These are phyloP conservation scores for Cassiopea andromeda DNA, from an alignment of 30 jellyfish, hydroid and myxozoan genomes.

Conservation along the genomic window DNA sequence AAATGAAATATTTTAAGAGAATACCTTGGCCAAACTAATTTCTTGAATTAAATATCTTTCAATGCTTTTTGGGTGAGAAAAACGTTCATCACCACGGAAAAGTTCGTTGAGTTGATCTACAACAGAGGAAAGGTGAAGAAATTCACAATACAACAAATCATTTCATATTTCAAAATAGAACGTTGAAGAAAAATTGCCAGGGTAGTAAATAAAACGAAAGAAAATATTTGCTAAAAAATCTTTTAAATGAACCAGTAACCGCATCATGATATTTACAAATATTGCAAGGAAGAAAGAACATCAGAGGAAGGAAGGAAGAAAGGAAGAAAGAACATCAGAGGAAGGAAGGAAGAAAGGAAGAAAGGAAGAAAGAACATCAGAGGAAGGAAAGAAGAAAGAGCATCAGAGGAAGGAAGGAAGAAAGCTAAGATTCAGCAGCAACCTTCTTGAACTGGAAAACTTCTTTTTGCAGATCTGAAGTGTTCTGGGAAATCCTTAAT, in stretches of 20 bases:
- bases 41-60: conserved; percentile 41
- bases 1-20: not conserved
- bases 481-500: conserved; percentile 15
- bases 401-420: not conserved
- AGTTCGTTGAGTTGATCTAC: conserved; percentile 56
- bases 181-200: too few relatives aligned
- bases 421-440: not conserved
- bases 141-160: not conserved
- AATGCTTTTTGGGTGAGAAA: conserved; percentile 22
- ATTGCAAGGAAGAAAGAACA: too few relatives aligned
- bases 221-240: too few relatives aligned
- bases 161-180: too few relatives aligned
- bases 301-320: too few relatives aligned
- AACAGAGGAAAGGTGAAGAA: not conserved
- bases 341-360: too few relatives aligned
- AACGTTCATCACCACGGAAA: not conserved
- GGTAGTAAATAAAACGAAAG: too few relatives aligned
- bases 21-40: conserved; percentile 38
- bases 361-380: too few relatives aligned
- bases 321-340: too few relatives aligned
- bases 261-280: too few relatives aligned
- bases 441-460: conserved; percentile 16
- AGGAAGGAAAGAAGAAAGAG: too few relatives aligned
- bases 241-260: too few relatives aligned
- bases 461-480: not conserved